A percentile compares a stretch with the other conserved stretches of the same genome.
These are phyloP conservation scores for Neosilurus hyrtlii DNA, from an alignment of 2,797 vertebrate species.

Conservation along the genomic window DNA sequence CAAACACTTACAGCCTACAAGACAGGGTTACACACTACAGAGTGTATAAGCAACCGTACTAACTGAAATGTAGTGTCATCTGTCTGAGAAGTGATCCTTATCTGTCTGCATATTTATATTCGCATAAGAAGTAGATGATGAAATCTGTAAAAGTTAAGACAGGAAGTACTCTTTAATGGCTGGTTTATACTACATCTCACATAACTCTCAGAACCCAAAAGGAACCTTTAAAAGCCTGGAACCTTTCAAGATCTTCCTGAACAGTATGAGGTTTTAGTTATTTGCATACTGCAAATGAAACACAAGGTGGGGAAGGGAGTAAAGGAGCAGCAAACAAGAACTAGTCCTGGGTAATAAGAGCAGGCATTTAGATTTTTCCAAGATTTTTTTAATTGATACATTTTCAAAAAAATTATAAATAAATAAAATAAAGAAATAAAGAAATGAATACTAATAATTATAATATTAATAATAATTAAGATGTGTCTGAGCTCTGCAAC, in stretches of 20 bases:
- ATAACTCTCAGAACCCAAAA: not conserved
- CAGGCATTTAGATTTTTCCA: not conserved
- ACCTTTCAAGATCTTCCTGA: not conserved
- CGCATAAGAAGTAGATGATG: not conserved
- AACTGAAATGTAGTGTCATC: slow-evolving; percentile 66
- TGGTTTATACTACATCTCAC: not conserved
- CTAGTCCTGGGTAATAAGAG: not conserved
- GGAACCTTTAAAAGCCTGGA: not conserved
- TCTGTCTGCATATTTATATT: slow-evolving; percentile 4
- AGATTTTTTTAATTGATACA: not conserved
- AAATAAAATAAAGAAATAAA: too few species aligned
- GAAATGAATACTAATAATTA: too few species aligned
- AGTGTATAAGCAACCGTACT: slow-evolving; percentile 64
- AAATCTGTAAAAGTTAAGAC: not conserved
- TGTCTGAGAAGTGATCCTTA: slow-evolving; percentile 56
- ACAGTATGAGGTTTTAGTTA: not conserved
- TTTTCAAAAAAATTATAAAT: not conserved
- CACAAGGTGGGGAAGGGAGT: not conserved
- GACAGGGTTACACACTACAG: slow-evolving; percentile 72
- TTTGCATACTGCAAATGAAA: not conserved
- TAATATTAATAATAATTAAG: too few species aligned
- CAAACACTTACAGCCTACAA: slow-evolving; percentile 62
- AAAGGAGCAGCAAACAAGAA: slow-evolving; percentile 2
- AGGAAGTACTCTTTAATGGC: not conserved
- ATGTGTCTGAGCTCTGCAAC: not conserved